Evolutionary conservation across 2,797 vertebrate species (phyloP).

Genomic region (Graptemys geographica): DNA sequence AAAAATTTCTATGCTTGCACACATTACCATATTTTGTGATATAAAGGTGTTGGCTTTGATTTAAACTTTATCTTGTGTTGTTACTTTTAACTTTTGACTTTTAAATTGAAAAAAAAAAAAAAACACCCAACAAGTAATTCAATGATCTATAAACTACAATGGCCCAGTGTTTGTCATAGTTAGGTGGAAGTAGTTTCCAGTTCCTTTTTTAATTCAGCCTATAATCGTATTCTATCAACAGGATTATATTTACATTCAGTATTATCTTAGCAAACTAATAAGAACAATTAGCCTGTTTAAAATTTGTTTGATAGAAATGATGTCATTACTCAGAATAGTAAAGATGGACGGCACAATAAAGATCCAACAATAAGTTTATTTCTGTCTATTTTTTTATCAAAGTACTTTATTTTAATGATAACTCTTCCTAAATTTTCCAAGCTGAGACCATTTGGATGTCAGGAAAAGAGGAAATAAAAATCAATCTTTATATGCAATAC

Average conservation of each 20-base stretch:
- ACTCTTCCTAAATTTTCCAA: background rate
- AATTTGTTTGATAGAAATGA: background rate
- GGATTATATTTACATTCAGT: conserved; percentile 39
- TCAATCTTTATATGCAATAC: background rate
- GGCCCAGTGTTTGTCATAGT: background rate
- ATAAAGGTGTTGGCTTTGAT: background rate
- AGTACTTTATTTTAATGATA: background rate
- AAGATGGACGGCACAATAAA: conserved; percentile 46
- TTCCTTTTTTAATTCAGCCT: conserved; percentile 32
- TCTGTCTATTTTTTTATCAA: background rate
- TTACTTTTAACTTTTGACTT: no score
- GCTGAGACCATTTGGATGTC: background rate
- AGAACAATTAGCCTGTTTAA: conserved; percentile 33
- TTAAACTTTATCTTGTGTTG: background rate
- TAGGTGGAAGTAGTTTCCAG: background rate
- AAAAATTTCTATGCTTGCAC: background rate
- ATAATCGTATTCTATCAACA: conserved; percentile 9
- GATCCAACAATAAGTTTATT: background rate
- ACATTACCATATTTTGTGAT: conserved; percentile 4
- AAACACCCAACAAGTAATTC: background rate
- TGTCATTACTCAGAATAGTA: background rate
- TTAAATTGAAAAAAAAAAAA: no score
- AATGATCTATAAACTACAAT: conserved; percentile 24
- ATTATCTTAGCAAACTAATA: conserved; percentile 34
- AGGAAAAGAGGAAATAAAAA: background rate